phyloP scores from a whole-genome alignment of 1,140 invertebrate genomes.

The Drosophila baimaii region DNA sequence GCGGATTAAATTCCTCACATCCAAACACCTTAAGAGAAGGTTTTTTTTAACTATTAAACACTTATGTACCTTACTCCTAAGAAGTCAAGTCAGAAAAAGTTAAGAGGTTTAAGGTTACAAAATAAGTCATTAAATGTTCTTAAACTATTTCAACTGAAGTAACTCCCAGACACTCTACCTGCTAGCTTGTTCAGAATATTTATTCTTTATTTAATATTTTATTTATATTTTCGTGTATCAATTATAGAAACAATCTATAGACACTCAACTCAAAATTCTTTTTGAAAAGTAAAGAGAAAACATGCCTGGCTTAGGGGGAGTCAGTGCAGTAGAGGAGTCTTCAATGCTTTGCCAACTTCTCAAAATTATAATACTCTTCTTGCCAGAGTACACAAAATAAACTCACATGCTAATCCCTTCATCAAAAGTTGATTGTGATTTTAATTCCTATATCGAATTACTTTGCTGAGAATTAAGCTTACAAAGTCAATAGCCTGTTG shows the following conservation, averaged over 20 bases:
- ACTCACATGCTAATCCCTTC: neutral
- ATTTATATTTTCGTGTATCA: neutral
- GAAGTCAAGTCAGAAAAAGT: neutral
- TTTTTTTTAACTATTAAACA: neutral
- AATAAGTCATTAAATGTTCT: too few species aligned
- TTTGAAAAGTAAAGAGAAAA: neutral
- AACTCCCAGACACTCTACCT: neutral
- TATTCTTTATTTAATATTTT: neutral
- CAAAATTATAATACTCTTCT: neutral
- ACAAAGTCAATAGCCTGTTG: too few species aligned
- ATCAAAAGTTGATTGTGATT: neutral
- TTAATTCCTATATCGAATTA: constrained; percentile 1
- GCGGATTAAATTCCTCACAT: neutral
- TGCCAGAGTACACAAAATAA: neutral
- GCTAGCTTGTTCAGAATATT: neutral
- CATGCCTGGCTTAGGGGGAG: rapidly evolving
- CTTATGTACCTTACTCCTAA: neutral
- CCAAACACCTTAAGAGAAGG: neutral
- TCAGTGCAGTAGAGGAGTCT: neutral
- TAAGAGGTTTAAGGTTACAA: neutral
- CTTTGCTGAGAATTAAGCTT: neutral
- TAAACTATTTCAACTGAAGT: neutral
- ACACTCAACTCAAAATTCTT: neutral
- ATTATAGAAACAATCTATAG: neutral
- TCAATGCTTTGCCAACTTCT: neutral